phyloP scores from a whole-genome alignment of 2,113 vertebrate species.

The Gavia stellata region DNA sequence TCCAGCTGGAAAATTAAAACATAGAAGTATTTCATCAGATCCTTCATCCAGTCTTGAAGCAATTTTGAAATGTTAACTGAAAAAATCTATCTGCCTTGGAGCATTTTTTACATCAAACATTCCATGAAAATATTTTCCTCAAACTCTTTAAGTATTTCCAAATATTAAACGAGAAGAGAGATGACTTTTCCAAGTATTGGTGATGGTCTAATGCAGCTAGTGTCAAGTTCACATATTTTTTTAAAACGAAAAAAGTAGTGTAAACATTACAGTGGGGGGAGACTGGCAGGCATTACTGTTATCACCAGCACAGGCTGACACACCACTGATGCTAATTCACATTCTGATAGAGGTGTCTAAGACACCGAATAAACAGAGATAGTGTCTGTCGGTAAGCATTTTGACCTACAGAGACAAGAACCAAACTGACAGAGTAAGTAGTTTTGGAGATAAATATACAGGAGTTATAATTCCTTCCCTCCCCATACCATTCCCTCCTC shows the following conservation, averaged over 20 bases:
- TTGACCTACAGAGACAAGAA: neutral
- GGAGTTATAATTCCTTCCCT: neutral
- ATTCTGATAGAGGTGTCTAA: neutral
- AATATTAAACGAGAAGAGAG: conserved; percentile 60
- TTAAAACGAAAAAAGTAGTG: neutral
- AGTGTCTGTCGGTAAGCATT: neutral
- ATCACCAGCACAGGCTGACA: neutral
- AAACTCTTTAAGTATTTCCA: conserved; percentile 68
- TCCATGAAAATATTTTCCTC: conserved; percentile 68
- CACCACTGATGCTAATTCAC: neutral
- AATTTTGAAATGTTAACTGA: conserved; percentile 58
- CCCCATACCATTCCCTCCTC: neutral
- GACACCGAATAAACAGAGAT: neutral
- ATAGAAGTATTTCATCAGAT: conserved; percentile 58
- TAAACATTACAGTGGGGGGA: neutral
- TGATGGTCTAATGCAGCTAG: conserved; percentile 28
- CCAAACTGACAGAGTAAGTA: neutral
- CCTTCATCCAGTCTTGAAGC: conserved; percentile 55
- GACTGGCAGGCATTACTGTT: neutral
- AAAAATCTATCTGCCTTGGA: conserved; percentile 60
- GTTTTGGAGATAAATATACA: neutral
- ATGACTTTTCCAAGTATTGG: conserved; percentile 22
- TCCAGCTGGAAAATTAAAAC: conserved; percentile 59
- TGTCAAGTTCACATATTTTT: neutral
- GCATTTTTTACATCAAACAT: conserved; percentile 69